Conservation (phyloP, 2,113 vertebrate species). For the Phycodurus eques region DNA sequence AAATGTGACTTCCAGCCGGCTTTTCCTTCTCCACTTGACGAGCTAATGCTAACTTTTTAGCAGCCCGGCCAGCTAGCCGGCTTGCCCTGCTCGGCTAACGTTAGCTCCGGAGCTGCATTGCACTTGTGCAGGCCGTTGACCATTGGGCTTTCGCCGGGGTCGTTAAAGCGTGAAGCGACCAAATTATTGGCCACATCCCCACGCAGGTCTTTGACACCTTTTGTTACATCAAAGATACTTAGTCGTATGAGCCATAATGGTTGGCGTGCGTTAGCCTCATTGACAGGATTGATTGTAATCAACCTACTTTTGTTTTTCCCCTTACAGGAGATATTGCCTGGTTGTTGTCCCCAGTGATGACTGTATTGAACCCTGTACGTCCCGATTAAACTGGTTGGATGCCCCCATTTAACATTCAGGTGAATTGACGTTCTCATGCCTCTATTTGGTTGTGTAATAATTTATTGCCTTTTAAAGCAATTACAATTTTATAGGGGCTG, state of each 20-base stretch:
- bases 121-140: slow-evolving; percentile 49
- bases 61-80: slow-evolving; percentile 44
- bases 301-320: slow-evolving; percentile 49
- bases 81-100: slow-evolving; percentile 27
- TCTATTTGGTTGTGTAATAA: neutral
- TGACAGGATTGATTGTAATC: slow-evolving; percentile 59
- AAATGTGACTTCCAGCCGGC: slow-evolving; percentile 66
- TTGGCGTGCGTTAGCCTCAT: slow-evolving; percentile 37
- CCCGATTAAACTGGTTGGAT: slow-evolving; percentile 78
- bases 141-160: slow-evolving; percentile 26
- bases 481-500: neutral
- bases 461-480: neutral
- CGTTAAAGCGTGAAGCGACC: slow-evolving; percentile 24
- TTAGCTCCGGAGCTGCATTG: slow-evolving; percentile 32
- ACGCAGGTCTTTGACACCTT: neutral
- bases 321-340: slow-evolving; percentile 55
- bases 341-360: slow-evolving; percentile 73
- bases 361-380: slow-evolving; percentile 71
- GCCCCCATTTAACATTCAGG: slow-evolving; percentile 74
- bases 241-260: slow-evolving; percentile 4
- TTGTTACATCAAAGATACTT: neutral
- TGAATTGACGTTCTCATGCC: slow-evolving; percentile 18
- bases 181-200: slow-evolving; percentile 12
- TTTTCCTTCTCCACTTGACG: slow-evolving; percentile 55
- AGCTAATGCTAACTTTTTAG: slow-evolving; percentile 61